A percentile compares a stretch with the other conserved stretches of the same genome.
phyloP scores from a whole-genome alignment of 2,888 invertebrate genomes.

The Ptilodon capucinus region DNA sequence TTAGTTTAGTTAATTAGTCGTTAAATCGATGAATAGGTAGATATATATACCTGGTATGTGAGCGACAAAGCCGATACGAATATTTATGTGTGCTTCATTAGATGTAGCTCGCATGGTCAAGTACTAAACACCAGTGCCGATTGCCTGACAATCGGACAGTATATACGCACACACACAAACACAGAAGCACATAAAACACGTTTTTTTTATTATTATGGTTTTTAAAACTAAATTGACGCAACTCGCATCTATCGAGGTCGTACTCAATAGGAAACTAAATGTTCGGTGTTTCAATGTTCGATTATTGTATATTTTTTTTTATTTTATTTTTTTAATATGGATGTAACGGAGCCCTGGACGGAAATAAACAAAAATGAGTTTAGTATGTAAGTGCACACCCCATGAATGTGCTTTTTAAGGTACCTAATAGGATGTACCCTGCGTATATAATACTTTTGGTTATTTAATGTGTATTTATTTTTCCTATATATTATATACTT shows the following conservation, averaged over 20 bases:
- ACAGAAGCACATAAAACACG: slow-evolving; percentile 40
- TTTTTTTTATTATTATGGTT: too few species aligned
- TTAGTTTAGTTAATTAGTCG: slow-evolving; percentile 30
- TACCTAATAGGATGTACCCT: slow-evolving; percentile 64
- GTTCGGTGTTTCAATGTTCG: slow-evolving; percentile 61
- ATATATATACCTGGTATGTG: slow-evolving; percentile 76
- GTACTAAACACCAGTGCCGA: slow-evolving; percentile 14
- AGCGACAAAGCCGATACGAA: slow-evolving; percentile 66
- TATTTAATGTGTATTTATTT: slow-evolving; percentile 64
- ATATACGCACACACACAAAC: slow-evolving; percentile 6
- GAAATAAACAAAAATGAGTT: slow-evolving; percentile 43
- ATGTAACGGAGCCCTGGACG: slow-evolving; percentile 76
- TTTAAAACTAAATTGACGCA: slow-evolving; percentile 34
- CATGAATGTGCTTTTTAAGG: slow-evolving; percentile 81
- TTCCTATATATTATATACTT: slow-evolving; percentile 43
- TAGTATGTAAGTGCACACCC: slow-evolving; percentile 77
- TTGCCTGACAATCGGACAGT: neutral
- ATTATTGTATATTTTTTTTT: slow-evolving; percentile 42
- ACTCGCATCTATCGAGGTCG: slow-evolving; percentile 29
- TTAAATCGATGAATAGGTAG: slow-evolving; percentile 34
- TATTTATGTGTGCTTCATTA: slow-evolving; percentile 67
- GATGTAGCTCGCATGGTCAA: slow-evolving; percentile 65
- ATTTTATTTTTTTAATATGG: slow-evolving; percentile 33
- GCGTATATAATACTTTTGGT: slow-evolving; percentile 59
- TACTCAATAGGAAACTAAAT: slow-evolving; percentile 43